Percentiles rank a stretch among this genome's conserved stretches.
Evolutionary conservation across 2,797 vertebrate species (phyloP).

Genomic region (Melanotaenia boesemani): DNA sequence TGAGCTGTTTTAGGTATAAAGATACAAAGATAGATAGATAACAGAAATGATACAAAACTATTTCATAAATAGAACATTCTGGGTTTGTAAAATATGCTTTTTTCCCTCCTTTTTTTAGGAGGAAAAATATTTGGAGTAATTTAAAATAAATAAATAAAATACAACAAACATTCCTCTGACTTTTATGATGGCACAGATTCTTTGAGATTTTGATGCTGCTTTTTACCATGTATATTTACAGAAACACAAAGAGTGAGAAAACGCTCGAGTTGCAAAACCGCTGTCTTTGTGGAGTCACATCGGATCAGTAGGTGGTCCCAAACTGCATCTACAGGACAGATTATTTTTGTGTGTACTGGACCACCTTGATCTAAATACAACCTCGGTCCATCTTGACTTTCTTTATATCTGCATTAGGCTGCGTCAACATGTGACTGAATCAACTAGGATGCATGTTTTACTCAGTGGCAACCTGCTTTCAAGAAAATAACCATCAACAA

Average conservation of each 20-base stretch:
- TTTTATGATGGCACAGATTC: background rate
- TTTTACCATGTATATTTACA: no score
- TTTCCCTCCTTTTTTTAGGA: no score
- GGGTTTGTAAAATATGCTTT: background rate
- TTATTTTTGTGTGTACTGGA: background rate
- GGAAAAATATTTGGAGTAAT: background rate
- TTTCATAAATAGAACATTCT: background rate
- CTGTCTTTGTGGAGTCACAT: no score
- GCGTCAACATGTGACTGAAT: no score
- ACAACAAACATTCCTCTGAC: background rate
- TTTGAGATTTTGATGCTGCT: no score
- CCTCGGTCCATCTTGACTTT: background rate
- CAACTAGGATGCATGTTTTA: no score
- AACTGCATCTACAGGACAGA: no score
- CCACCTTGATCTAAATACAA: background rate
- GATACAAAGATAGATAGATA: background rate
- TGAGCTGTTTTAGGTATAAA: background rate
- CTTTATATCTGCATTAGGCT: background rate
- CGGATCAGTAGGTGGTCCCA: no score
- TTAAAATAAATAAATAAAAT: background rate
- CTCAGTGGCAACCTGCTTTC: no score
- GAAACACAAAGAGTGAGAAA: no score
- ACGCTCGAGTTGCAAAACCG: no score
- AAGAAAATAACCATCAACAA: no score
- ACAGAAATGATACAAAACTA: background rate